Evolutionary conservation across 1,140 invertebrate genomes (phyloP), one percentile per base, ranked within the genome.

Genomic region (Micrasema longulum): DNA sequence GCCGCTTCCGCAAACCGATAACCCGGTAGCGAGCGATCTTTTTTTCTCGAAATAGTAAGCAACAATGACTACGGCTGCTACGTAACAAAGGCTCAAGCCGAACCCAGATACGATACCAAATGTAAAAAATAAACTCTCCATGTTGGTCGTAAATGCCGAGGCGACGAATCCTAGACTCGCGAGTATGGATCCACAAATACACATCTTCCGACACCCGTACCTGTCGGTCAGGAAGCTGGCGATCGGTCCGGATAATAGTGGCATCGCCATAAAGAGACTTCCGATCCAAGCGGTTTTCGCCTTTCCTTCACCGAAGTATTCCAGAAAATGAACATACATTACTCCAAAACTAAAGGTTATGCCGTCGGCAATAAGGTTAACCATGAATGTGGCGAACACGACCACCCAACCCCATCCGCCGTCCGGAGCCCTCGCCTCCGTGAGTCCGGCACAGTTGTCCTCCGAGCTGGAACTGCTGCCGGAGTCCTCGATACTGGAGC

Each of bases 1-100:
- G 6, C 93, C 93, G 77, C 93, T 95, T 0, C 95, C 95, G 78
- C 95, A 96, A 0, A 97, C 95, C 0, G 95, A 93, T 20, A 98
- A 86, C 0, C 97, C 97, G 0, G 96, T 98, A 0, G 97, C 97
- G 47, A 98, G 88, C 0, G 95, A 97, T 55, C 96, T 84, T 77
- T 90, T 92, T 76, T 94, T 94, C 76, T 98, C 96, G 80, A 99
- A 99, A 80, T 98, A 99, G 79, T 97, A 97, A 1, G 96, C 95
- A 2, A 99, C 96, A 74, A 96, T 95, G 0, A 98, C 96, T 1
- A 95, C 93, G 0, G 93, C 93, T 1, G 95, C 92, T 1, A 97
- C 94, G 79, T 94, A 95, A 77, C 94, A 95, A 20, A 96, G 82
- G 52, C 94, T 93, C 70, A 97, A 84, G 7, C 95, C 95, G 74